Conservation (phyloP, 2,797 vertebrate species). For the Eulemur rubriventer region DNA sequence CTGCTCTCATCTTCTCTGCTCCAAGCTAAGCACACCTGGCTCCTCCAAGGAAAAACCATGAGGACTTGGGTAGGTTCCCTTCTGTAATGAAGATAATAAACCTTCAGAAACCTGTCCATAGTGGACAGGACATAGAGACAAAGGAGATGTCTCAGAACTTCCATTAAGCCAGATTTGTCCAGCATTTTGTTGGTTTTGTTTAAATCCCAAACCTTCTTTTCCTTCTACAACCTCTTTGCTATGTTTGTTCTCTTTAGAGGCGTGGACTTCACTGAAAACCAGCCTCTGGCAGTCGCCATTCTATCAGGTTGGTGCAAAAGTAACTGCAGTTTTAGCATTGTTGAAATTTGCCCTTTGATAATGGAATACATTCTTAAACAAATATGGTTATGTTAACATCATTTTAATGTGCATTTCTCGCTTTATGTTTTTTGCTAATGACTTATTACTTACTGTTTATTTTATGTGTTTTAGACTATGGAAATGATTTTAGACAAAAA, state of each 20-base stretch:
- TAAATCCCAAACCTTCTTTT: background rate
- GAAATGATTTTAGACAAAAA: too few relatives aligned
- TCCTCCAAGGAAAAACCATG: background rate
- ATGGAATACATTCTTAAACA: too few relatives aligned
- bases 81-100: background rate
- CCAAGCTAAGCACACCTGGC: background rate
- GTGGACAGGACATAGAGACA: background rate
- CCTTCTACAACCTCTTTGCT: background rate
- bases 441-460: too few relatives aligned
- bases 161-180: background rate
- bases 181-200: background rate
- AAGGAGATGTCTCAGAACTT: background rate
- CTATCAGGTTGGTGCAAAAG: too few relatives aligned
- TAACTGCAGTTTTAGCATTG: too few relatives aligned
- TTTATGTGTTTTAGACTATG: too few relatives aligned
- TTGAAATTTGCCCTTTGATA: too few relatives aligned
- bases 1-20: background rate
- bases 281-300: background rate
- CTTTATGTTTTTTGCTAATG: too few relatives aligned
- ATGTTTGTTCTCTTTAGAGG: background rate
- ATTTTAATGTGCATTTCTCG: too few relatives aligned
- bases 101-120: background rate
- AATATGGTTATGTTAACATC: too few relatives aligned
- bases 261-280: background rate
- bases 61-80: background rate